These are phyloP conservation scores for Pangasius sanitwongsei DNA, from an alignment of 2,797 vertebrate species.

Conservation along the genomic window DNA sequence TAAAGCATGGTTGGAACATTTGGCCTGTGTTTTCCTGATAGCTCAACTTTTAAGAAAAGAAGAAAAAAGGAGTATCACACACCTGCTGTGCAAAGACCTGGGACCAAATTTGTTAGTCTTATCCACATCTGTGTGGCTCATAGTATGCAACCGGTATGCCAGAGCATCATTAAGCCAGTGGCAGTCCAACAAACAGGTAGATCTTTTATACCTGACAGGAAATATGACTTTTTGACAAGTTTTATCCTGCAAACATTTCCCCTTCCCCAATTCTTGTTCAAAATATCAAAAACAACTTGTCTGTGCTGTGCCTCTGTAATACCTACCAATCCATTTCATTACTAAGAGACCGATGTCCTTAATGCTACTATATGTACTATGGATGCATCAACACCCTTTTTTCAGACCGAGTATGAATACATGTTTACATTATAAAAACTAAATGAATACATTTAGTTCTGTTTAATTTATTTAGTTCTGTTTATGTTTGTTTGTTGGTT, in stretches of 20 bases:
- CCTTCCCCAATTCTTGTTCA: background rate
- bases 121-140: background rate
- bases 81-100: background rate
- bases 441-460: too few relatives aligned
- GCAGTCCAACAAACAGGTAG: background rate
- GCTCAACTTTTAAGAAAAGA: background rate
- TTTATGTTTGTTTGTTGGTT: background rate
- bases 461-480: background rate
- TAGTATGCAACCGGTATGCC: constrained; percentile 32
- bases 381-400: background rate
- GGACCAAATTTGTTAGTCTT: background rate
- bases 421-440: too few relatives aligned
- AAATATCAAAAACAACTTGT: background rate
- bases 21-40: background rate
- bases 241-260: constrained; percentile 10
- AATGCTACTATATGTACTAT: background rate
- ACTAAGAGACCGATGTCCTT: background rate
- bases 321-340: background rate
- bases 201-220: constrained; percentile 16
- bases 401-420: background rate
- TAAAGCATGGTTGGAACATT: background rate
- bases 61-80: background rate
- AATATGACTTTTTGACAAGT: constrained; percentile 28
- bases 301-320: background rate
- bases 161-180: constrained; percentile 25